These are phyloP conservation scores for Plusia festucae DNA, from an alignment of 2,888 invertebrate genomes.

Conservation along the genomic window DNA sequence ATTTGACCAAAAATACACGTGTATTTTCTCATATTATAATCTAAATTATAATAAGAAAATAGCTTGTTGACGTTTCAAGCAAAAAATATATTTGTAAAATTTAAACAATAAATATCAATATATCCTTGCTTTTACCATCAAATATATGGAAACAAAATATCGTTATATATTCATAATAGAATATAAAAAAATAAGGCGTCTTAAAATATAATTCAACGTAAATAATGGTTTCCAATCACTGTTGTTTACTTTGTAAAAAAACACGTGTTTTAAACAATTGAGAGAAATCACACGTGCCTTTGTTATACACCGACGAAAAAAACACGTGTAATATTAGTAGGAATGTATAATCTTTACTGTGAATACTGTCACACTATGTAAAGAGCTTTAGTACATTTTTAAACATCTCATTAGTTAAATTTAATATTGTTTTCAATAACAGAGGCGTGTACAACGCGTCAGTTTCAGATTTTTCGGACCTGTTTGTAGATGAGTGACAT, in stretches of 20 bases:
- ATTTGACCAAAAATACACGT: neutral
- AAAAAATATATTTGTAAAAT: neutral
- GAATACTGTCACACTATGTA: slow-evolving; percentile 22
- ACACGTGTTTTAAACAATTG: slow-evolving; percentile 3
- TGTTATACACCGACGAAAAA: neutral
- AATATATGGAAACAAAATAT: neutral
- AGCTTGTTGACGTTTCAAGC: neutral
- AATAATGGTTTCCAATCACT: slow-evolving; percentile 1
- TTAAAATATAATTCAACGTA: slow-evolving; percentile 5
- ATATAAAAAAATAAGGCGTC: neutral
- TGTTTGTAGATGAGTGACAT: no score
- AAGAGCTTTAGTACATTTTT: neutral
- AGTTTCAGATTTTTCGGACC: no score
- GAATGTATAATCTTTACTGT: slow-evolving; percentile 5
- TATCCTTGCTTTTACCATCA: neutral
- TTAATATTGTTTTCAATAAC: no score
- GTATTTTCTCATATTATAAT: neutral
- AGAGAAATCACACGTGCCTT: neutral
- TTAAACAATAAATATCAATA: slow-evolving; percentile 6
- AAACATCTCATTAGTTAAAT: no score
- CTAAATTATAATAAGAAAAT: neutral
- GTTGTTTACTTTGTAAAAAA: slow-evolving; percentile 3
- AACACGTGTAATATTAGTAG: slow-evolving; percentile 35
- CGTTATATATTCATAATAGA: neutral
- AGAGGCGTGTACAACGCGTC: neutral